Conservation (phyloP, 2,888 invertebrate genomes). For the Globia sparganii region DNA sequence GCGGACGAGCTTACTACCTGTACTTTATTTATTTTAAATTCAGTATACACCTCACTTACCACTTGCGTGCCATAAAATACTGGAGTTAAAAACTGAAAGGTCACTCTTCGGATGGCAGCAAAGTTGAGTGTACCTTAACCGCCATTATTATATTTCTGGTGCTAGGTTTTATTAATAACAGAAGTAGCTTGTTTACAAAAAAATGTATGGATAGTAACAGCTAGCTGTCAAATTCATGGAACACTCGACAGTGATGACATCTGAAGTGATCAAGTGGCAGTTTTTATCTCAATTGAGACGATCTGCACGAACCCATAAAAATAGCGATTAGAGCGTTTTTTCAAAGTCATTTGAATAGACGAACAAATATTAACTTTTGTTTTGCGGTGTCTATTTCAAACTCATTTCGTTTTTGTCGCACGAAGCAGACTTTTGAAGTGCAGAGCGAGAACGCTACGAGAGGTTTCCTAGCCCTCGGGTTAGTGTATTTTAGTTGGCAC, state of each 20-base stretch:
- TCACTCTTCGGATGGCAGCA: neutral
- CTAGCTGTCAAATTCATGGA: neutral
- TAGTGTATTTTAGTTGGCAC: constrained; percentile 15
- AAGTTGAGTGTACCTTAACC: neutral
- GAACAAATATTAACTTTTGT: neutral
- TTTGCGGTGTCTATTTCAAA: constrained; percentile 9
- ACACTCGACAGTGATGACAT: neutral
- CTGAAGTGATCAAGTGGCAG: constrained; percentile 5
- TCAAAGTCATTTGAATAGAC: neutral
- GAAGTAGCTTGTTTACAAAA: neutral
- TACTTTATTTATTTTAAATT: neutral
- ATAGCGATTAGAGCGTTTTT: neutral
- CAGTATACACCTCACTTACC: neutral
- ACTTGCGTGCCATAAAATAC: neutral
- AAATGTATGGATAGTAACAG: neutral
- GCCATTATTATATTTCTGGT: neutral
- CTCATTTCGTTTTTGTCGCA: neutral
- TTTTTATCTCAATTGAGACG: neutral
- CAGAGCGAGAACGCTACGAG: neutral
- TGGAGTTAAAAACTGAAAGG: neutral
- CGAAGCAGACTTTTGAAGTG: neutral
- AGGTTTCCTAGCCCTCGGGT: neutral
- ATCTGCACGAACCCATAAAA: neutral
- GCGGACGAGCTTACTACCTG: neutral
- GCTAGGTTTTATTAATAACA: neutral